phyloP scores from a whole-genome alignment of 2,888 invertebrate species.

The Limnephilus marmoratus region DNA sequence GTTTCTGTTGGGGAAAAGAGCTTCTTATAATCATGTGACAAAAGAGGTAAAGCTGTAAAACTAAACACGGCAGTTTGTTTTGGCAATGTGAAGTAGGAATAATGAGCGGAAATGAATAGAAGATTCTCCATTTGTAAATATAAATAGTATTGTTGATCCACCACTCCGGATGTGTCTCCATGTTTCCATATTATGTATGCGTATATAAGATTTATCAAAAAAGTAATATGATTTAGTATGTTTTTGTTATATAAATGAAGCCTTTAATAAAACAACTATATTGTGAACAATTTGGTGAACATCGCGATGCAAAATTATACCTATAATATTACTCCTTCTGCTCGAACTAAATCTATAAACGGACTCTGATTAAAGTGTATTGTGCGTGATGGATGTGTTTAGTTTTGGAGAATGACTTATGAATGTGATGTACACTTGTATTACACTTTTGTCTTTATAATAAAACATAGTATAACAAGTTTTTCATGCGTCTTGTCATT shows the following conservation, averaged over 20 bases:
- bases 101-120: not conserved
- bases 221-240: conserved; percentile 35
- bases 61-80: not conserved
- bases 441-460: conserved; percentile 58
- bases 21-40: not conserved
- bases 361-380: conserved; percentile 28
- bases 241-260: conserved; percentile 44
- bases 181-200: conserved; percentile 31
- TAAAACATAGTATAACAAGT: conserved; percentile 57
- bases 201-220: conserved; percentile 47
- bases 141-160: conserved; percentile 49
- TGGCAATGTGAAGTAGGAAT: not conserved
- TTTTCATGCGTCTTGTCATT: conserved; percentile 38
- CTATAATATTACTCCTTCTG: conserved; percentile 26
- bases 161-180: conserved; percentile 34
- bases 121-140: conserved; percentile 48
- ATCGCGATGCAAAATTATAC: conserved; percentile 38
- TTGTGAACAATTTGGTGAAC: conserved; percentile 25
- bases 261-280: conserved; percentile 44
- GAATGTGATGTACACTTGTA: conserved; percentile 57
- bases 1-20: not conserved
- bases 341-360: conserved; percentile 31
- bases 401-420: conserved; percentile 47
- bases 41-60: not conserved
- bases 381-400: conserved; percentile 26